These are phyloP conservation scores for Invenusta paracnida DNA, from an alignment of 2,888 invertebrate species.

Conservation along the genomic window DNA sequence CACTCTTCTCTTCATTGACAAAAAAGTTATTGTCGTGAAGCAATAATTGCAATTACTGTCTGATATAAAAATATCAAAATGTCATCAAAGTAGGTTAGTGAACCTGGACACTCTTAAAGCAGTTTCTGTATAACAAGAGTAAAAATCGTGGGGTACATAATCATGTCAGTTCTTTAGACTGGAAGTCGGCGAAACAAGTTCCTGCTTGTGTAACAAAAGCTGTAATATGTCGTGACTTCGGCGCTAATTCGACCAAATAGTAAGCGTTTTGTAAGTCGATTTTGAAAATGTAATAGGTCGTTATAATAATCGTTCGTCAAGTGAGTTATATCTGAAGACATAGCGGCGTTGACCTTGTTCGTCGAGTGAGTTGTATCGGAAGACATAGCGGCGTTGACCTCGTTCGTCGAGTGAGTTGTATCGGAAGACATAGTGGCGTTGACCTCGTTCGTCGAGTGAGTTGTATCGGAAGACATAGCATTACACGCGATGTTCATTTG, in stretches of 20 bases:
- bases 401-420: too few relatives aligned
- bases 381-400: too few relatives aligned
- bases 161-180: not conserved
- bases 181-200: not conserved
- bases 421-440: too few relatives aligned
- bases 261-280: not conserved
- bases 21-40: not conserved
- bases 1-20: slow-evolving; percentile 14
- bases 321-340: too few relatives aligned
- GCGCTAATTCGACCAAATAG: not conserved
- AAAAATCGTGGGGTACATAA: not conserved
- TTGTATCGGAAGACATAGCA: too few relatives aligned
- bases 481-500: too few relatives aligned
- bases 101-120: not conserved
- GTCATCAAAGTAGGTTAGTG: slow-evolving; percentile 31
- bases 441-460: too few relatives aligned
- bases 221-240: slow-evolving; percentile 6
- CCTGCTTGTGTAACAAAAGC: slow-evolving; percentile 2
- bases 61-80: slow-evolving; percentile 4
- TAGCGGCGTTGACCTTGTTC: too few relatives aligned
- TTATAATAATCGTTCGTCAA: too few relatives aligned
- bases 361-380: too few relatives aligned
- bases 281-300: slow-evolving; percentile 5
- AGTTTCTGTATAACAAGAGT: not conserved
- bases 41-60: not conserved